Base-by-base conservation (phyloP, 2,113 vertebrate genomes). In the Albula goreensis region DNA sequence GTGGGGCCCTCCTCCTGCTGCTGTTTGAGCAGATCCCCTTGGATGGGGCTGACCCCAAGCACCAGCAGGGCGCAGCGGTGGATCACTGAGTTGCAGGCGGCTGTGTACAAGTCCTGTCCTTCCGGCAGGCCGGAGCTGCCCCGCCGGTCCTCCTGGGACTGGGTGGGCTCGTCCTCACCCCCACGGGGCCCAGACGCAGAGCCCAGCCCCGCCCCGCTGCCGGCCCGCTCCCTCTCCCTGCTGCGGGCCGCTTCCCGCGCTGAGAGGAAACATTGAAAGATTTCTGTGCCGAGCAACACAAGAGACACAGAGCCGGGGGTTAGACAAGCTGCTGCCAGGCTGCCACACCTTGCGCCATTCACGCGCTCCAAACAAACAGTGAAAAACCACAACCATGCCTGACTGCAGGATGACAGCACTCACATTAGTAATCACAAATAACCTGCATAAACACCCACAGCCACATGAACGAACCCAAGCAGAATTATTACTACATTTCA, bases 211-310 rank as follows among this genome's bases (percentile, higher is more conserved):
- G 96, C 91, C 84, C 93, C 93, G 94, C 92, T 96, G 92, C 90
- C 92, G 90, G 97, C 91, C 85, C 97, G 95, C 91, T 99, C 98
- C 85, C 97, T 93, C 80, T 99, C 98, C 85, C 97, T 96, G 85
- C 97, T 97, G 90, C 97, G 97, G 86, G 97, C 97, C 87, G 97
- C 97, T 90, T 99, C 98, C 91, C 98, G 97, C 89, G 97, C 98
- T 96, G 98, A 99, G 95, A 99, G 97, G 94, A 99, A 99, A 97
- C 98, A 99, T 92, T 99, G 98, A 97, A 99, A 99, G 94, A 99
- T 99, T 98, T 99, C 98, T 99, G 97, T 94, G 96, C 96, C 90
- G 88, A 93, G 93, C 93, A 93, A 95, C 92, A 96, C 93, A 96
- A 95, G 85, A 95, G 95, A 96, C 86, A 91, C 60, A 89, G 83